phyloP scores from a whole-genome alignment of 2,113 vertebrate species.

The Centropristis striata region DNA sequence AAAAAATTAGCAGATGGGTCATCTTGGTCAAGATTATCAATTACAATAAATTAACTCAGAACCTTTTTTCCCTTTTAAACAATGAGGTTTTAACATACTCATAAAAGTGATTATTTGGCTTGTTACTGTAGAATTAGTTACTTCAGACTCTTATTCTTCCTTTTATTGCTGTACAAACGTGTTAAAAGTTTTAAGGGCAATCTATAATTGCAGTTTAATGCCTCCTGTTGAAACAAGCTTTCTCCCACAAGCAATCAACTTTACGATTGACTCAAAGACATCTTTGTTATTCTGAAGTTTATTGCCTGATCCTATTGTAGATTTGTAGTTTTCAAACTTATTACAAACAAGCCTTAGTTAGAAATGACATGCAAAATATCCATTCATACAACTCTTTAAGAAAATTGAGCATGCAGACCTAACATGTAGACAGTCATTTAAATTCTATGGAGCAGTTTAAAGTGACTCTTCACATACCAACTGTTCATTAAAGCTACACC shows the following conservation, averaged over 20 bases:
- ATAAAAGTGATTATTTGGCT: not conserved
- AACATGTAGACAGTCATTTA: not conserved
- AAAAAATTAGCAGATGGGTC: too few species aligned
- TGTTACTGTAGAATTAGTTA: not conserved
- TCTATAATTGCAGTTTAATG: not conserved
- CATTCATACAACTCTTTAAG: not conserved
- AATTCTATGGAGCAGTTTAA: not conserved
- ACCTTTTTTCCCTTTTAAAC: not conserved
- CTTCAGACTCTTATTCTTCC: not conserved
- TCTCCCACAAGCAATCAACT: not conserved
- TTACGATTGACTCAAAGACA: not conserved
- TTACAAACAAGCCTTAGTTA: not conserved
- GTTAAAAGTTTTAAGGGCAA: constrained; percentile 11
- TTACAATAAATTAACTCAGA: too few species aligned
- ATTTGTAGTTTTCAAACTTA: not conserved
- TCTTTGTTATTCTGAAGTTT: not conserved
- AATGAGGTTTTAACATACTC: not conserved
- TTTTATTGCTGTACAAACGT: not conserved
- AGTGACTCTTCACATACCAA: not conserved
- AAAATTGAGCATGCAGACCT: not conserved
- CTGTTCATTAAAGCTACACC: constrained; percentile 25
- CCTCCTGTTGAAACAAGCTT: constrained; percentile 8
- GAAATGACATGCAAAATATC: not conserved
- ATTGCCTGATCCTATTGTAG: not conserved
- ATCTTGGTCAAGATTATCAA: too few species aligned